A percentile compares a stretch with the other conserved stretches of the same genome.
Conservation (phyloP, 1,140 invertebrate species). For the Ceratina australensis region DNA sequence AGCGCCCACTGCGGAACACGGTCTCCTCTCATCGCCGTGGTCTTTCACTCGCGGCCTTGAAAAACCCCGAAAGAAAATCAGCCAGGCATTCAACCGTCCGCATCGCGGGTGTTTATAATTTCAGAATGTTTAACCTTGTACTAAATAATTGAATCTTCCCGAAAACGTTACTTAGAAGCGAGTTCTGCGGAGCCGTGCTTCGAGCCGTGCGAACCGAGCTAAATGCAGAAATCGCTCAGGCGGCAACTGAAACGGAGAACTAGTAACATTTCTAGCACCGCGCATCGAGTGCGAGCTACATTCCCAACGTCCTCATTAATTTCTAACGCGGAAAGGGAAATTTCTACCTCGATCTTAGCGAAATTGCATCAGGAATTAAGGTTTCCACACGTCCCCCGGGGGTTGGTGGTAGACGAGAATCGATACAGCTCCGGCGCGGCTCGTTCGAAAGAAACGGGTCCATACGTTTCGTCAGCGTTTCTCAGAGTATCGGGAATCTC, state of each 20-base stretch:
- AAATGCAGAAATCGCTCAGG: neutral
- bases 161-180: neutral
- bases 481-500: neutral
- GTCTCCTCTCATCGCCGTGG: no score
- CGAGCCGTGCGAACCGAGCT: neutral
- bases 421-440: neutral
- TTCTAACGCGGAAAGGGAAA: conserved; percentile 1
- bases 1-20: neutral
- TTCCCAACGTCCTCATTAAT: conserved; percentile 24
- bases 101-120: neutral
- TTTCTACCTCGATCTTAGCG: conserved; percentile 19
- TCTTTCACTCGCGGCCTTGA: neutral
- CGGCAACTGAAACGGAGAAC: neutral
- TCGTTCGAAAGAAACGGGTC: neutral
- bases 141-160: neutral
- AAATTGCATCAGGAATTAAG: conserved; percentile 32
- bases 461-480: neutral
- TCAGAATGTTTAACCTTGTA: no score
- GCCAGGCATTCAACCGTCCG: neutral
- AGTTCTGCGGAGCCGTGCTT: neutral
- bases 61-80: neutral
- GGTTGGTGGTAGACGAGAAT: neutral
- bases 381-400: neutral
- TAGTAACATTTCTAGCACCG: neutral
- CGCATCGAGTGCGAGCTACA: neutral